Evolutionary conservation across 2,113 vertebrate genomes (phyloP), one percentile per base, ranked within the genome.

Genomic region (Entelurus aequoreus): DNA sequence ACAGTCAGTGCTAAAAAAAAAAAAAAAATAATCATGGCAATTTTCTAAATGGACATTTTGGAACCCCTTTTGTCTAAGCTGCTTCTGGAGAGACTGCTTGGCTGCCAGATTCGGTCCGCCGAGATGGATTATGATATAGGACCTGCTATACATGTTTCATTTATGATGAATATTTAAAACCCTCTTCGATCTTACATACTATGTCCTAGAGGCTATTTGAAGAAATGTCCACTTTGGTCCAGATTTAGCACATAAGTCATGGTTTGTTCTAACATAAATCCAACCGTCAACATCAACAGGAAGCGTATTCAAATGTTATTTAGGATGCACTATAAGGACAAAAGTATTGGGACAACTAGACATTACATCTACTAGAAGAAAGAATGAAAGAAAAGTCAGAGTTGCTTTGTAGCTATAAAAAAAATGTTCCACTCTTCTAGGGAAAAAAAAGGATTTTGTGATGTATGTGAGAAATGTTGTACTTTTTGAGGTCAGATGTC

Each of bases 151-250:
- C 16, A 16, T 44, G 19, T 57, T 57, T 57, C 38, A 57, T 40
- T 42, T 57, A 44, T 21, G 42, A 2, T 57, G 40, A 44, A 21
- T 57, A 57, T 57, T 57, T 57, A 16, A 57, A 57, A 44, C 16
- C 38, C 40, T 44, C 40, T 54, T 37, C 12, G 21, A 28, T 37
- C 19, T 9, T 10, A 38, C 19, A 38, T 21, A 10, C 19, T 42
- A 44, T 57, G n/a, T 44, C n/a, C 16, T 12, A 38, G 10, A 57
- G 55, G 55, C 21, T 21, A 57, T 44, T 19, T 44, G 1, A 44
- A 16, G 38, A 57, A 57, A 19, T 57, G n/a, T 46, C 4, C 10
- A 46, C 4, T 46, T 46, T 46, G 10, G 10, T 57, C 16, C 37
- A 56, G 15, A 56, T 56, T 40, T 40, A 56, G 15, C 37, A 15